Evolutionary conservation across 2,797 vertebrate genomes (phyloP).

Genomic region (Aphelocoma californica): DNA sequence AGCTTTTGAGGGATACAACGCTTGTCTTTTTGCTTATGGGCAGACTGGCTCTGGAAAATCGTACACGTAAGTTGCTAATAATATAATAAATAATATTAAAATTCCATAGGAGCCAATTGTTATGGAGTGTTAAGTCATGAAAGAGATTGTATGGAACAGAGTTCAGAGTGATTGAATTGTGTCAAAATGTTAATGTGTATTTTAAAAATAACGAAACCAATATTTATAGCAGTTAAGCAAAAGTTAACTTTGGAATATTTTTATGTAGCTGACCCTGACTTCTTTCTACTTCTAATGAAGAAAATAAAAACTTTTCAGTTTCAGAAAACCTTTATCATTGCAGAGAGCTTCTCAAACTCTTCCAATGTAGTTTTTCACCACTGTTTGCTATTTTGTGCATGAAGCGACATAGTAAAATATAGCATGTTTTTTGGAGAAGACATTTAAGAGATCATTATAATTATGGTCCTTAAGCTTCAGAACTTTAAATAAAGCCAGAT

Average conservation of each 20-base stretch:
- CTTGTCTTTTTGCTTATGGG: slow-evolving; percentile 94
- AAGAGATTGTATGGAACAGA: neutral
- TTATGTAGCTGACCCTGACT: neutral
- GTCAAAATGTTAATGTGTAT: neutral
- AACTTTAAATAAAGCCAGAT: neutral
- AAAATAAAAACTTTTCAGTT: neutral
- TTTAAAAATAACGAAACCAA: neutral
- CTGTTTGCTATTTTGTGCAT: neutral
- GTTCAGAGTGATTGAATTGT: neutral
- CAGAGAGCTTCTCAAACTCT: neutral
- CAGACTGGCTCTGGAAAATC: slow-evolving; percentile 98
- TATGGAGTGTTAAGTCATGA: neutral
- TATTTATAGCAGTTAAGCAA: neutral
- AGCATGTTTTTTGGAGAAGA: neutral
- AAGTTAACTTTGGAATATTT: neutral
- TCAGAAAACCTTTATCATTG: neutral
- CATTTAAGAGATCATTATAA: neutral
- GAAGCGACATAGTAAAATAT: neutral
- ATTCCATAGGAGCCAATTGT: neutral
- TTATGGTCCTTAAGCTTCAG: neutral
- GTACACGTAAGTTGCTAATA: slow-evolving; percentile 86
- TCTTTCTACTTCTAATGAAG: neutral
- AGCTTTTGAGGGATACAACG: slow-evolving; percentile 93
- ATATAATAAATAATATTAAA: no score
- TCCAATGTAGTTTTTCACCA: neutral